Evolutionary conservation across 2,888 invertebrate genomes (phyloP), one percentile per base, ranked within the genome.

Genomic region (Synanthedon formicaeformis): DNA sequence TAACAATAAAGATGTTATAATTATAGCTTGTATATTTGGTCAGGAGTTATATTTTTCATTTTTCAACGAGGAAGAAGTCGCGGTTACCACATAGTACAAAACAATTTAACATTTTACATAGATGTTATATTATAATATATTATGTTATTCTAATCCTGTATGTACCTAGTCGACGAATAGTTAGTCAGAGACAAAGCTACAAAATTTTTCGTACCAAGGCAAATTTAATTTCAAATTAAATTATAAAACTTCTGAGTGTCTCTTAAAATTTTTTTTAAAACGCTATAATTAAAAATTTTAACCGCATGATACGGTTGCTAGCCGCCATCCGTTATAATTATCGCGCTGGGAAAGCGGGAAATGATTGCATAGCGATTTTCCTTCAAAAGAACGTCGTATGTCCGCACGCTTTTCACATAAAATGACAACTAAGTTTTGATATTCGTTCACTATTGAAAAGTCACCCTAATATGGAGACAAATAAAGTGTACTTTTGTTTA

Each of bases 311-410:
- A 45, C 55, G 58, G 56, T 57, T 53, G 61, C 56, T 54, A 50
- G 53, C 58, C 45, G 13, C 8, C 56, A 56, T 59, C 58, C 58
- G 56, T 62, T 45, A 45, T 45, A 60, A 62, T 64, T 63, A 64
- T 62, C 57, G 54, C 55, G 56, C 53, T 60, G 55, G 45, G 34
- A 45, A 45, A 45, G 14, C 45, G 45, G 45, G 56, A 58, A 57
- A 60, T 60, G 59, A 64, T 63, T 61, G 56, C 63, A 58, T 59
- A 58, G 57, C 58, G 56, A 60, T 57, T 13, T 64, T 59, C 55
- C 58, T 57, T 62, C 51, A 55, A 60, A 60, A 61, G 55, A 58
- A 55, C 58, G 50, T 54, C 57, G 56, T 58, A 54, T 57, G 57
- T 60, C 55, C 56, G 48, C 55, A 55, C 55, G 58, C 56, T 56